Evolutionary conservation across 2,113 vertebrate species (phyloP).

Genomic region (Peucedramus taeniatus): DNA sequence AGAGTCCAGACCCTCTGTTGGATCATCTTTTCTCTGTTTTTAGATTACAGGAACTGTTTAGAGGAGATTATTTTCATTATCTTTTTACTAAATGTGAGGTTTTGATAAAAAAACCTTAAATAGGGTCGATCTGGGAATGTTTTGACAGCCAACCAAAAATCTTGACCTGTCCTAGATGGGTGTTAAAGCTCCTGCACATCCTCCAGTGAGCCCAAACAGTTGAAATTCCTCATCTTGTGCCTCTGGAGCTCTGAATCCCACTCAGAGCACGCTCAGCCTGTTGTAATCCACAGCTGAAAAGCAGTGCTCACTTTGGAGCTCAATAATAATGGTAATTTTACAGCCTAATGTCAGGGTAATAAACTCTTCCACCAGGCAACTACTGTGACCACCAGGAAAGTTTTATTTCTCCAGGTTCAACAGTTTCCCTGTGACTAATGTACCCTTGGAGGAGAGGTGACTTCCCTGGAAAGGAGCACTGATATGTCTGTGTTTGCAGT

Average conservation of each 20-base stretch:
- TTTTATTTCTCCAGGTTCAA: constrained; percentile 24
- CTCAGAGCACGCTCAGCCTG: background rate
- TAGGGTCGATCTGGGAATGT: background rate
- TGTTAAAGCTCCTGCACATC: background rate
- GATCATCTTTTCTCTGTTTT: background rate
- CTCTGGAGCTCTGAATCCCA: background rate
- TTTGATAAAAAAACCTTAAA: background rate
- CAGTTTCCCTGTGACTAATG: background rate
- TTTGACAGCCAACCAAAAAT: background rate
- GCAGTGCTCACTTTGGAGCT: background rate
- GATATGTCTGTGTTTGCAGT: background rate
- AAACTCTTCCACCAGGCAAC: background rate
- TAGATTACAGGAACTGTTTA: background rate
- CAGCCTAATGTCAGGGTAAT: background rate
- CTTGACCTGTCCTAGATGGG: accelerated
- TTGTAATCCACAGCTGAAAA: background rate
- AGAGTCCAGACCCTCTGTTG: background rate
- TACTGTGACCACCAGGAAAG: constrained; percentile 2
- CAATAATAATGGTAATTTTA: background rate
- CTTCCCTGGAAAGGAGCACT: background rate
- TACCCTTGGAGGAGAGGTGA: background rate
- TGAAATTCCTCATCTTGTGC: background rate
- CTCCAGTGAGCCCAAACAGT: background rate
- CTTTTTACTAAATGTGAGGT: background rate
- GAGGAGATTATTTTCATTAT: background rate